Evolutionary conservation across 1,140 invertebrate species (phyloP).

Genomic region (Cyclargus thomasi): DNA sequence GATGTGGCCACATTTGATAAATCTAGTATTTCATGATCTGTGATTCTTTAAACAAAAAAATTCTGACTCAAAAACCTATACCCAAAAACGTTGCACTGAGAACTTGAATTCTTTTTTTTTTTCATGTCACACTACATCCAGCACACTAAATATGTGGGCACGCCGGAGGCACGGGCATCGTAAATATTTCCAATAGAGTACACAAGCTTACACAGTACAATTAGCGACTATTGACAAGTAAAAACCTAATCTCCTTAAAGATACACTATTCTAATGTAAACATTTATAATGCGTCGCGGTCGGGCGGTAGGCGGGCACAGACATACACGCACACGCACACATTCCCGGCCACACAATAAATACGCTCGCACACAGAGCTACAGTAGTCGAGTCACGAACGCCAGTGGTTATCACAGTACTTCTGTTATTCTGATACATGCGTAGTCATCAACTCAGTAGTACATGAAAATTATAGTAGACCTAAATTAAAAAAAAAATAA

Average conservation of each 20-base stretch:
- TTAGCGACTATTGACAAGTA: constrained; percentile 15
- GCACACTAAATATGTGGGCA: neutral
- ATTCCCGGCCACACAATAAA: neutral
- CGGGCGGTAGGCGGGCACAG: neutral
- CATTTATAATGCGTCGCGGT: constrained; percentile 14
- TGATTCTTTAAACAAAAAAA: too few relatives aligned
- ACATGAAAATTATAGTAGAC: constrained; percentile 29
- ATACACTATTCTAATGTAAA: constrained; percentile 10
- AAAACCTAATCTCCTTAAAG: constrained; percentile 6
- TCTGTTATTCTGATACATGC: constrained; percentile 46
- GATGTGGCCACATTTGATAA: neutral
- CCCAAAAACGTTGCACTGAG: neutral
- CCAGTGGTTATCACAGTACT: constrained; percentile 64
- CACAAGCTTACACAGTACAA: neutral
- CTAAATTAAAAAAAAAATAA: constrained; percentile 50
- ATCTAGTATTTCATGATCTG: neutral
- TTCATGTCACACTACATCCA: neutral
- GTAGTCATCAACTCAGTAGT: constrained; percentile 33
- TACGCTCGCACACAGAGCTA: constrained; percentile 43
- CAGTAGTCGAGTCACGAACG: constrained; percentile 40
- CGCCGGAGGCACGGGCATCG: neutral
- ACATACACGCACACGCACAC: constrained; percentile 1
- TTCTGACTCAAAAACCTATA: too few relatives aligned
- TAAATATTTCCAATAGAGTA: constrained; percentile 12
- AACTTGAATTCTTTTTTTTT: neutral